Conservation (phyloP, 1,140 invertebrate species). For the Coboldia fuscipes region DNA sequence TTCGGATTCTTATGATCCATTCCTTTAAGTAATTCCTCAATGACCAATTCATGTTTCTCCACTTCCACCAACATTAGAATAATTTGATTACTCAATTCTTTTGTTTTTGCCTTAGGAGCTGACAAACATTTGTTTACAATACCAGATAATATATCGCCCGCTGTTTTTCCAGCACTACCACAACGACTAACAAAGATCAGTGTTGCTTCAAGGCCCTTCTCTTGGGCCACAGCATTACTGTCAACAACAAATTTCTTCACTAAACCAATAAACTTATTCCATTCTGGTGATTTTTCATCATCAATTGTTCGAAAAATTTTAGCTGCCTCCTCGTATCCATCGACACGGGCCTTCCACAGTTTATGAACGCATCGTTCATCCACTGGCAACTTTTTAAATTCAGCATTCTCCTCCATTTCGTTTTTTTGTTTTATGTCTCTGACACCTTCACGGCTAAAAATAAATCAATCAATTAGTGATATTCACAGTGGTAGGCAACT, state of each 20-base stretch:
- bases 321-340: conserved; percentile 81
- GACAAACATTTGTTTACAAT: conserved; percentile 84
- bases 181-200: conserved; percentile 81
- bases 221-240: conserved; percentile 85
- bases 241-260: conserved; percentile 92
- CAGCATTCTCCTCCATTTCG: conserved; percentile 69
- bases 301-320: conserved; percentile 70
- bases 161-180: conserved; percentile 61
- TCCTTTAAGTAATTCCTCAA: conserved; percentile 83
- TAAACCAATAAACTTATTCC: conserved; percentile 74
- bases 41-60: conserved; percentile 77
- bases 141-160: conserved; percentile 70
- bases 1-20: conserved; percentile 93
- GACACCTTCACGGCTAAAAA: no score
- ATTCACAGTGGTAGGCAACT: neutral
- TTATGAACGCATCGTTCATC: conserved; percentile 86
- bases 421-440: neutral
- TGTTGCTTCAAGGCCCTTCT: conserved; percentile 85
- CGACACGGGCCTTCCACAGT: conserved; percentile 83
- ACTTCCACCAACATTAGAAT: conserved; percentile 88
- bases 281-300: conserved; percentile 86
- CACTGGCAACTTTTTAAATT: conserved; percentile 77
- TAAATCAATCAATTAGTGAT: neutral
- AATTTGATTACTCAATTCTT: conserved; percentile 74
- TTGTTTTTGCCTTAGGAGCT: conserved; percentile 76